A percentile compares a stretch with the other conserved stretches of the same genome.
Evolutionary conservation across 2,113 vertebrate species (phyloP).

Genomic region (Agelaius phoeniceus): DNA sequence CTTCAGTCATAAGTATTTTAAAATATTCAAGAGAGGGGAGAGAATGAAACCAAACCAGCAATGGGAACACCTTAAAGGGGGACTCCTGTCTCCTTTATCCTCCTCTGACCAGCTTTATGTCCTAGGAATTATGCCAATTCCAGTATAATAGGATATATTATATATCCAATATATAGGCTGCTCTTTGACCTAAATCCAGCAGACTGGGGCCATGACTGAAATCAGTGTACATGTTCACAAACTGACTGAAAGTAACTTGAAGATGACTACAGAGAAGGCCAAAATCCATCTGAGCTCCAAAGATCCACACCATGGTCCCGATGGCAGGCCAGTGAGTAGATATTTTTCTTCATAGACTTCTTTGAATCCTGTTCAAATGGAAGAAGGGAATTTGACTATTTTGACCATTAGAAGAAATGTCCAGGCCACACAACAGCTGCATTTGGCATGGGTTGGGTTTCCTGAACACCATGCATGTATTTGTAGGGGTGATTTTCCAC

Average conservation of each 20-base stretch:
- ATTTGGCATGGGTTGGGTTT: neutral
- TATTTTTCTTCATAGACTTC: neutral
- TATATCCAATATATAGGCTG: neutral
- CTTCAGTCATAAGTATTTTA: neutral
- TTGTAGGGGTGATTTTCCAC: neutral
- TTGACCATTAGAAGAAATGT: neutral
- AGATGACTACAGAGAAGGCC: neutral
- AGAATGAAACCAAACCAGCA: neutral
- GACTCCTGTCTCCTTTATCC: neutral
- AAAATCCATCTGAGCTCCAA: neutral
- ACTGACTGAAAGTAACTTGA: neutral
- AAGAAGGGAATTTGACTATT: neutral
- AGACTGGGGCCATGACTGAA: neutral
- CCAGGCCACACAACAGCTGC: neutral
- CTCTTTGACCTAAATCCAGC: neutral
- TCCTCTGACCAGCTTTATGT: neutral
- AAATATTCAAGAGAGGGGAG: neutral
- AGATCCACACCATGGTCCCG: neutral
- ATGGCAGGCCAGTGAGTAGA: neutral
- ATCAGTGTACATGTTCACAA: accelerated
- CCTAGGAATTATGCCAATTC: neutral
- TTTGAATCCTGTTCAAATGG: neutral
- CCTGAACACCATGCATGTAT: accelerated
- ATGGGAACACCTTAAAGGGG: neutral
- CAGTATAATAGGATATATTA: neutral